Percentiles rank a stretch among this genome's conserved stretches.
Conservation (phyloP, 2,113 vertebrate genomes). For the Sphaerodactylus townsendi region DNA sequence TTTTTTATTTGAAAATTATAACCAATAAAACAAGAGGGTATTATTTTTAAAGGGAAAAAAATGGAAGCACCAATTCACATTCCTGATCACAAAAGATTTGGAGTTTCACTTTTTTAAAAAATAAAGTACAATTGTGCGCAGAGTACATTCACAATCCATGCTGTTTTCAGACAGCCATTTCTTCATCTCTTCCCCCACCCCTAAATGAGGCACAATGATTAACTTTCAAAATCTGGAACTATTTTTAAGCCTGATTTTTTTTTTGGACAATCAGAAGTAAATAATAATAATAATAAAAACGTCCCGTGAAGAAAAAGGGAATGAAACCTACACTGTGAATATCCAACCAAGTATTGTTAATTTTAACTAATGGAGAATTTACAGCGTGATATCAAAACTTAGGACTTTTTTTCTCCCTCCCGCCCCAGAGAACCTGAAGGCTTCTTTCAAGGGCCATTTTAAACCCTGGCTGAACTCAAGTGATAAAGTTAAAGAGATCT, state of each 20-base stretch:
- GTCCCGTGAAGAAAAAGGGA: not conserved
- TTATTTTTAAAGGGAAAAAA: not conserved
- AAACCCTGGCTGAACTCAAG: not conserved
- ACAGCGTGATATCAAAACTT: not conserved
- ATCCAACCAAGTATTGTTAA: not conserved
- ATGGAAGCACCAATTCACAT: not conserved
- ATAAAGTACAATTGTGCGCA: not conserved
- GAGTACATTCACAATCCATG: not conserved
- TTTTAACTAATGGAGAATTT: not conserved
- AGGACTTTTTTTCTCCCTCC: not conserved
- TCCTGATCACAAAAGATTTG: conserved; percentile 26
- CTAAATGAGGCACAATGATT: conserved; percentile 21
- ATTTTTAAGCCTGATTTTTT: not conserved
- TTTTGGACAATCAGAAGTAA: not conserved
- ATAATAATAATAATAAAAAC: not conserved
- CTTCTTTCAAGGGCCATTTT: not conserved
- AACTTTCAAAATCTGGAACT: not conserved
- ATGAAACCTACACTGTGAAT: not conserved
- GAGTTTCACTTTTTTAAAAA: conserved; percentile 25
- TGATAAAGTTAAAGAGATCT: too few species aligned
- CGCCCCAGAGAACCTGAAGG: not conserved
- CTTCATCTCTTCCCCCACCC: not conserved
- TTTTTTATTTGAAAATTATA: conserved; percentile 32
- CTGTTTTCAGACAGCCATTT: not conserved
- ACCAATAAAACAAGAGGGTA: not conserved